These are phyloP conservation scores for Miltochrista miniata DNA, from an alignment of 2,888 invertebrate species.

Conservation along the genomic window DNA sequence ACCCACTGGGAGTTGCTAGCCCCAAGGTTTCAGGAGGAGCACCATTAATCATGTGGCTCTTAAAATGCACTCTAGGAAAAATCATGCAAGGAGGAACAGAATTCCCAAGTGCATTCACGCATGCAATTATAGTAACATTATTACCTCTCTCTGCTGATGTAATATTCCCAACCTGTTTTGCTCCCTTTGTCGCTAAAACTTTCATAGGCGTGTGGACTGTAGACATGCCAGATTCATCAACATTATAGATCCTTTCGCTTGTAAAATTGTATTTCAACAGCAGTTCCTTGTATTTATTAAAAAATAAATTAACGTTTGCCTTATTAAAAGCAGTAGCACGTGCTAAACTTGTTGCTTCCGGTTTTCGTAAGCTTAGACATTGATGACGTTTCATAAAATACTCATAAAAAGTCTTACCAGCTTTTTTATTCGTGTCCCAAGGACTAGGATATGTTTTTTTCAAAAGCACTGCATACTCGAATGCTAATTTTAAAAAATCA, in stretches of 20 bases:
- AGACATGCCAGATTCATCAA: neutral
- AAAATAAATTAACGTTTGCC: neutral
- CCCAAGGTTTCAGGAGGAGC: too few relatives aligned
- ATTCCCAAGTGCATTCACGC: too few relatives aligned
- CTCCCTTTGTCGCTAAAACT: neutral
- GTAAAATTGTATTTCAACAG: neutral
- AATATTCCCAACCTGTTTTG: too few relatives aligned
- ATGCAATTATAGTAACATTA: too few relatives aligned
- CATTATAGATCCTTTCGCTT: neutral
- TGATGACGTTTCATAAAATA: conserved; percentile 11
- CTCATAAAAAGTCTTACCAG: conserved; percentile 11
- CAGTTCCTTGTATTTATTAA: neutral
- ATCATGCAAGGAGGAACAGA: neutral
- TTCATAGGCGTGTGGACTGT: too few relatives aligned
- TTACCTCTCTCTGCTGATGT: too few relatives aligned
- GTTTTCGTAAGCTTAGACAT: neutral
- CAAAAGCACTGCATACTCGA: too few relatives aligned
- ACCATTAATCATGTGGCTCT: too few relatives aligned
- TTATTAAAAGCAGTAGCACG: conserved; percentile 2
- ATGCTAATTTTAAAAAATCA: too few relatives aligned
- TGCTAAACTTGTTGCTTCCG: too few relatives aligned
- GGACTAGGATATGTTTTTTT: conserved; percentile 5
- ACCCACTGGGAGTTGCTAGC: too few relatives aligned
- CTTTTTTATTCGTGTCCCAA: conserved; percentile 9
- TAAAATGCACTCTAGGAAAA: too few relatives aligned